Conservation (phyloP, 2,113 vertebrate genomes). For the Macaca mulatta region DNA sequence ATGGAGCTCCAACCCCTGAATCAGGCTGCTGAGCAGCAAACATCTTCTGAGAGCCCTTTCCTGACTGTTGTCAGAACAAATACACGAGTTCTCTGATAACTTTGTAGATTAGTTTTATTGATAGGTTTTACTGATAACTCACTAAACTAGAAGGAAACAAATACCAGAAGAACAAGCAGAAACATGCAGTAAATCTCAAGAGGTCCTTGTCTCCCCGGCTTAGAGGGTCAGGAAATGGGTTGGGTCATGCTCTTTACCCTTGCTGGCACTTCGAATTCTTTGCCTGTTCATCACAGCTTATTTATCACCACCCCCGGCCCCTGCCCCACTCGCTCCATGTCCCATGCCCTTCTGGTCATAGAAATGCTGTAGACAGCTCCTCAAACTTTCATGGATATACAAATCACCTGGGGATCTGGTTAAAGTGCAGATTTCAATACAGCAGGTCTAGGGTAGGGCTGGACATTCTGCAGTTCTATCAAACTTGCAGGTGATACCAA, state of each 20-base stretch:
- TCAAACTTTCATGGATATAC: background rate
- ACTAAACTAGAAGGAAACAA: background rate
- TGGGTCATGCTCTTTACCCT: background rate
- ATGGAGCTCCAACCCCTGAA: background rate
- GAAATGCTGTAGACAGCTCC: background rate
- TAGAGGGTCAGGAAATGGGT: background rate
- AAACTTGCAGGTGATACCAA: background rate
- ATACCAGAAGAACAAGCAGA: background rate
- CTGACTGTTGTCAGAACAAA: background rate
- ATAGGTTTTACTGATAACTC: background rate
- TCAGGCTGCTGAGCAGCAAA: background rate
- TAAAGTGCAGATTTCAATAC: background rate
- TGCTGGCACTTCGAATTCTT: background rate
- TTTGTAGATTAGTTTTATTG: too few relatives aligned
- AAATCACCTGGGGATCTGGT: background rate
- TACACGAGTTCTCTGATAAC: background rate
- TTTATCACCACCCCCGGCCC: background rate
- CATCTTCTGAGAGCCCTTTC: background rate
- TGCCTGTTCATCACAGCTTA: background rate
- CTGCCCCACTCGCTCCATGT: background rate
- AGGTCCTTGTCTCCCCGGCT: background rate
- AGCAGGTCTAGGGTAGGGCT: background rate
- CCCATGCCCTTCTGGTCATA: background rate
- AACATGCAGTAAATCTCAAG: background rate
- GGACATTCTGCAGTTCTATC: background rate